Percentiles rank a stretch among this genome's conserved stretches.
Conservation (phyloP, 2,888 invertebrate species). For the Drosophila neonasuta region DNA sequence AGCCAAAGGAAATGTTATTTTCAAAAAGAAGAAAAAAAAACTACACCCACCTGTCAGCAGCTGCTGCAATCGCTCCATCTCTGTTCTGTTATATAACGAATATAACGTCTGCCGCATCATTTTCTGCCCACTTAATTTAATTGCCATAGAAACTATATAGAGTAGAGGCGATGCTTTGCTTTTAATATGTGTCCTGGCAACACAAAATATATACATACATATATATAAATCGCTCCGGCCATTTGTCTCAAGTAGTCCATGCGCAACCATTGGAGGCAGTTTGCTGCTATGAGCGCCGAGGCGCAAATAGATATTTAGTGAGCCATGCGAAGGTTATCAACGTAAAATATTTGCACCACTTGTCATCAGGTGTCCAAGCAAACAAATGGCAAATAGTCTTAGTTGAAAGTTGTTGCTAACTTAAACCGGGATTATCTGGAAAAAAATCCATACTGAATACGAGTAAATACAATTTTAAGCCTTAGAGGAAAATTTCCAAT, state of each 20-base stretch:
- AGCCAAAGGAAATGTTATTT: slow-evolving; percentile 34
- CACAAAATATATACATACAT: slow-evolving; percentile 13
- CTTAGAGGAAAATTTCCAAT: neutral
- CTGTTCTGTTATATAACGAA: slow-evolving; percentile 15
- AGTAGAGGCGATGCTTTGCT: slow-evolving; percentile 27
- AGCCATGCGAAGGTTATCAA: slow-evolving; percentile 19
- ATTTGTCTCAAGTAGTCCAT: slow-evolving; percentile 59
- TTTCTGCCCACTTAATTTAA: slow-evolving; percentile 46
- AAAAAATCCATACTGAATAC: neutral
- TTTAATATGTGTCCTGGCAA: slow-evolving; percentile 71
- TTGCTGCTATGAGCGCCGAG: neutral
- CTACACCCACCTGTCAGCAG: slow-evolving; percentile 49
- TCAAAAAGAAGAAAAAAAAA: slow-evolving; percentile 10
- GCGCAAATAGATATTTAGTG: slow-evolving; percentile 9
- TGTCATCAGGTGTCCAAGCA: slow-evolving; percentile 6
- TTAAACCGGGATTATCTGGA: neutral
- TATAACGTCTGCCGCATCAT: slow-evolving; percentile 14
- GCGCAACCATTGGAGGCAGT: neutral
- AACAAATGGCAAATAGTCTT: neutral
- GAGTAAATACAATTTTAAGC: neutral
- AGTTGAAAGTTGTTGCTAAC: neutral
- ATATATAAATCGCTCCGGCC: slow-evolving; percentile 56
- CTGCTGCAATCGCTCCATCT: neutral
- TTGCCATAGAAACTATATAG: slow-evolving; percentile 58
- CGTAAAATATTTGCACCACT: slow-evolving; percentile 20